Evolutionary conservation across 1,140 invertebrate genomes (phyloP), one percentile per base, ranked within the genome.

Genomic region (Sarcophaga peregrina): DNA sequence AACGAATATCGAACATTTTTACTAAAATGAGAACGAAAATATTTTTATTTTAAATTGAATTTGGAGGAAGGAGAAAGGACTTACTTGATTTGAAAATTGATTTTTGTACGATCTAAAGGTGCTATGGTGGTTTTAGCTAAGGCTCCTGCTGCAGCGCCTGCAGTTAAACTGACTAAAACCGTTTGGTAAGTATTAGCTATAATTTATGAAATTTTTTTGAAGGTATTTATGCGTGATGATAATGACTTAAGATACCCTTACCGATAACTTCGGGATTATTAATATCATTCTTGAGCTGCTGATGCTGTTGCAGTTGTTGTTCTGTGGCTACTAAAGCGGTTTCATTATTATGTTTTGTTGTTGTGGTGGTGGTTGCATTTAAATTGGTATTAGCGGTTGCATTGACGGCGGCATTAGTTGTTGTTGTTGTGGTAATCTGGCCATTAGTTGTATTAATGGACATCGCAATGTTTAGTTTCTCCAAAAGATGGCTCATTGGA

Each of bases 21-120:
- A 20, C 93, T 93, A 86, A 73, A 68, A 80, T 72, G 2, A n/a
- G 25, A 37, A 25, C 46, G 46, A 46, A n/a, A 78, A 48, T 20
- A 68, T 20, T 72, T 20, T 17, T 10, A 15, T 54, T 82, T n/a
- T 20, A 11, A 45, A 46, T 13, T 84, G 50, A 84, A 37, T 20
- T 45, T 37, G 2, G 48, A 8, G 7, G 6, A 76, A 25, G 6
- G 4, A 37, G 25, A 4, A 37, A 62, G 17, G 75, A 90, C 88
- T 91, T 91, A 95, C 92, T 94, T 94, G 85, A 94, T 94, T 91
- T 99, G 98, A 91, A 99, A 99, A 92, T 98, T 98, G 82, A 99
- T 99, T 93, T 99, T 99, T 81, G 97, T 98, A 83, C 98, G 92
- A 92, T 99, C 98, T 17, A 99, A 91, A 3, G 98, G 98, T 4